Conservation (phyloP, 2,797 vertebrate genomes). For the Chanos chanos region DNA sequence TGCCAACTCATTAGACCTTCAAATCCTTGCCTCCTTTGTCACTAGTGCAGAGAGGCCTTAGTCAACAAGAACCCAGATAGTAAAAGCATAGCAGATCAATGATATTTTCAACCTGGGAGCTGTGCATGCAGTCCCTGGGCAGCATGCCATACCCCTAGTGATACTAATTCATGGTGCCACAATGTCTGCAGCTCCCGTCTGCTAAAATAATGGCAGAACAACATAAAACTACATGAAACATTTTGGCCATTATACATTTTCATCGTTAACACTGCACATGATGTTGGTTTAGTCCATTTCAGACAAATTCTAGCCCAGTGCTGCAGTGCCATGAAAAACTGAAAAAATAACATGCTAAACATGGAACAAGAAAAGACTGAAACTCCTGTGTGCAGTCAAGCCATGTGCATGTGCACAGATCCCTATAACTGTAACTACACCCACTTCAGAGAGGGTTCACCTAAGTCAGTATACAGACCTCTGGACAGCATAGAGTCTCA, state of each 20-base stretch:
- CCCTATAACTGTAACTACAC: conserved; percentile 40
- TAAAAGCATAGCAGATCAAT: conserved; percentile 28
- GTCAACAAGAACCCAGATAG: conserved; percentile 25
- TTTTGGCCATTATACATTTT: conserved; percentile 19
- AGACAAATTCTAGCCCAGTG: not conserved
- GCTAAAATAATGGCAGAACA: conserved; percentile 41
- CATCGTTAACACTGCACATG: conserved; percentile 15
- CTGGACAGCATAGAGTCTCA: conserved; percentile 46
- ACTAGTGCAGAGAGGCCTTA: conserved; percentile 30
- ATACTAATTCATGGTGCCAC: conserved; percentile 35
- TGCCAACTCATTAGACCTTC: conserved; percentile 39
- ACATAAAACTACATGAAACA: conserved; percentile 39
- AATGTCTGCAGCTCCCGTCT: conserved; percentile 35
- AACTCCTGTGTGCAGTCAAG: too few species aligned
- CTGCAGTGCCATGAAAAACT: not conserved
- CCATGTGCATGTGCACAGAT: too few species aligned
- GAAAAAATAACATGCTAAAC: not conserved
- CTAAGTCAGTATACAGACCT: conserved; percentile 46
- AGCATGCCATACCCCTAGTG: conserved; percentile 33
- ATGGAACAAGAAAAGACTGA: too few species aligned
- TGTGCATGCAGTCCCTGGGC: conserved; percentile 35
- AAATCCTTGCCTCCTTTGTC: conserved; percentile 21
- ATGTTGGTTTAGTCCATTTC: not conserved
- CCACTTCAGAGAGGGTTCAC: conserved; percentile 39
- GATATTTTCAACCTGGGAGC: conserved; percentile 30